Percentiles rank a stretch among this genome's conserved stretches.
Conservation (phyloP, 2,888 invertebrate species). For the Diploptera punctata region DNA sequence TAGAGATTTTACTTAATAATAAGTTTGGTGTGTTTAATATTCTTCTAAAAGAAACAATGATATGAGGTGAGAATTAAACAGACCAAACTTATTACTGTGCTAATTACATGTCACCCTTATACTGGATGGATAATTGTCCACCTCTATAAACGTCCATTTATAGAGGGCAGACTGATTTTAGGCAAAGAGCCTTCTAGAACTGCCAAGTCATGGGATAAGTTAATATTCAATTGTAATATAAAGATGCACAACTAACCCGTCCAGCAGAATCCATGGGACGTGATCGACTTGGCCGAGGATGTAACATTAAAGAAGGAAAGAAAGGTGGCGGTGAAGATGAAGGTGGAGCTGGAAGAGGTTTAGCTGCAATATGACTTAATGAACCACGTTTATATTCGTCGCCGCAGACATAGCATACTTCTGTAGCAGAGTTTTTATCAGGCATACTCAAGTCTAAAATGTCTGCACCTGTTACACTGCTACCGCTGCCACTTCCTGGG, state of each 20-base stretch:
- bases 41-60: too few relatives aligned
- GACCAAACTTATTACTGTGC: too few relatives aligned
- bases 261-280: conserved; percentile 84
- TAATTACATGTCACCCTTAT: too few relatives aligned
- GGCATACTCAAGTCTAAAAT: conserved; percentile 91
- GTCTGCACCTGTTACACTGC: conserved; percentile 70
- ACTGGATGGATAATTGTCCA: too few relatives aligned
- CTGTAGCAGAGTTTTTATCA: conserved; percentile 88
- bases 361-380: conserved; percentile 70
- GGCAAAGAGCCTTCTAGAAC: too few relatives aligned
- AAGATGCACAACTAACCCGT: conserved; percentile 59
- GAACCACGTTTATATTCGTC: conserved; percentile 86
- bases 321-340: conserved; percentile 48
- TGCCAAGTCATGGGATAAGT: too few relatives aligned
- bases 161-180: too few relatives aligned
- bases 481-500: conserved; percentile 28
- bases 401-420: conserved; percentile 90
- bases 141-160: too few relatives aligned
- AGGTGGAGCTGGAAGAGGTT: conserved; percentile 58
- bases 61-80: too few relatives aligned
- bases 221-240: too few relatives aligned
- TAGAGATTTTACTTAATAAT: too few relatives aligned
- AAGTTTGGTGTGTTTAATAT: too few relatives aligned
- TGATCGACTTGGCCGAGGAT: conserved; percentile 84
- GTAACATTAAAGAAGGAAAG: conserved; percentile 64